Conservation (phyloP, 2,113 vertebrate genomes). For the Numenius arquata region DNA sequence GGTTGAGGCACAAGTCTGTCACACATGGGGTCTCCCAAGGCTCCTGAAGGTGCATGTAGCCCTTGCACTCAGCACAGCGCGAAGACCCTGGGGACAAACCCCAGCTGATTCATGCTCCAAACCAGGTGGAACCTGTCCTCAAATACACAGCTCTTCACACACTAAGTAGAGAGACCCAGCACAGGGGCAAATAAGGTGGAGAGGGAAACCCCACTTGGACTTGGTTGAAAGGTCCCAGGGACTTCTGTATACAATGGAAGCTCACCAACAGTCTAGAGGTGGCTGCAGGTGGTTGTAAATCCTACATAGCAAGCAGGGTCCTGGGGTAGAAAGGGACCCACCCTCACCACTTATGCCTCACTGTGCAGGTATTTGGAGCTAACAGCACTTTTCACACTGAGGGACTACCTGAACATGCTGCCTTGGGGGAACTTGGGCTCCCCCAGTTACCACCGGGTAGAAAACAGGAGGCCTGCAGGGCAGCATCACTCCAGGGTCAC, state of each 20-base stretch:
- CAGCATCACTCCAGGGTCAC: neutral
- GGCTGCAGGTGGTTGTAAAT: neutral
- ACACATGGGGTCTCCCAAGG: neutral
- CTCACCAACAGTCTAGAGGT: neutral
- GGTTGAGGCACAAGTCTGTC: neutral
- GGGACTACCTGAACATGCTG: neutral
- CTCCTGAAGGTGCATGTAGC: neutral
- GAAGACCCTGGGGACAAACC: neutral
- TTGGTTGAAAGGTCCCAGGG: neutral
- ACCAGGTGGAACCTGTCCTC: neutral
- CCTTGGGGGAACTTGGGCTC: neutral
- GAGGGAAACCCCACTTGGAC: neutral
- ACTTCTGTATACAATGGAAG: neutral
- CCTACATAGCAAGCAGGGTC: neutral
- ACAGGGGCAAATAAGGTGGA: neutral
- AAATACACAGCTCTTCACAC: neutral
- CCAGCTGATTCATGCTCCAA: neutral
- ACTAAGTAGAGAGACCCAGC: neutral
- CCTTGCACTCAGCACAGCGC: neutral
- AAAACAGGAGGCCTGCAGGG: neutral
- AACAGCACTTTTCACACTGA: neutral
- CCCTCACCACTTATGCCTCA: no score
- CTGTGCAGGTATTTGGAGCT: fast-evolving
- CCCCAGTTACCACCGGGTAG: neutral
- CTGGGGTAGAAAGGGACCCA: neutral